Evolutionary conservation across 2,113 vertebrate genomes (phyloP).

Genomic region (Ailuropoda melanoleuca): DNA sequence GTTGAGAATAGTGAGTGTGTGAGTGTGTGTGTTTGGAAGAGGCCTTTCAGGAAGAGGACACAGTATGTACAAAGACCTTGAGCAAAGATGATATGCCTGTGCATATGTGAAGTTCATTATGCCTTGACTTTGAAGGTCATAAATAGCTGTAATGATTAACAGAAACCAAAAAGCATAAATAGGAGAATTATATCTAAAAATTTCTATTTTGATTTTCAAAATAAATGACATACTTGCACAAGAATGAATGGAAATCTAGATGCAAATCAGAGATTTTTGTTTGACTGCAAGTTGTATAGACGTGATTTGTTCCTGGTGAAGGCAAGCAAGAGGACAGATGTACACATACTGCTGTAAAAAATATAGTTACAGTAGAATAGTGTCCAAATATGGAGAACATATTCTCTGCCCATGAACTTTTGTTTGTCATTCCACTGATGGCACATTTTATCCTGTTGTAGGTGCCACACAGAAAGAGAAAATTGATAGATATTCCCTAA

Average conservation of each 20-base stretch:
- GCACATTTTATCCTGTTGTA: background rate
- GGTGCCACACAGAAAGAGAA: background rate
- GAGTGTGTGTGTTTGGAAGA: background rate
- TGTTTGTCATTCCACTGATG: background rate
- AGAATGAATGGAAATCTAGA: background rate
- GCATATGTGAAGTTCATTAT: background rate
- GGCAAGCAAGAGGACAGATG: background rate
- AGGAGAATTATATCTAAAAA: background rate
- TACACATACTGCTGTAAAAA: background rate
- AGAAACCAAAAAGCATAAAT: background rate
- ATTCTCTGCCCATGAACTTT: background rate
- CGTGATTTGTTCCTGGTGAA: background rate
- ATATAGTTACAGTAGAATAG: background rate
- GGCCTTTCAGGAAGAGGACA: background rate
- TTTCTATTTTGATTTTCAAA: background rate
- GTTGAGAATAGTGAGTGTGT: background rate
- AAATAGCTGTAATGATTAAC: background rate
- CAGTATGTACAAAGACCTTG: background rate
- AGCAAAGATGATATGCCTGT: background rate
- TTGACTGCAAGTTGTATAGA: background rate
- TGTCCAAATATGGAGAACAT: background rate
- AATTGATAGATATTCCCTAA: background rate
- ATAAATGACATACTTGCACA: background rate
- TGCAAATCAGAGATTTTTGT: background rate
- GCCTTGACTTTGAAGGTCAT: background rate